Percentiles rank a stretch among this genome's conserved stretches.
These are phyloP conservation scores for Micromys minutus DNA, from an alignment of 2,113 vertebrate species.

Conservation along the genomic window DNA sequence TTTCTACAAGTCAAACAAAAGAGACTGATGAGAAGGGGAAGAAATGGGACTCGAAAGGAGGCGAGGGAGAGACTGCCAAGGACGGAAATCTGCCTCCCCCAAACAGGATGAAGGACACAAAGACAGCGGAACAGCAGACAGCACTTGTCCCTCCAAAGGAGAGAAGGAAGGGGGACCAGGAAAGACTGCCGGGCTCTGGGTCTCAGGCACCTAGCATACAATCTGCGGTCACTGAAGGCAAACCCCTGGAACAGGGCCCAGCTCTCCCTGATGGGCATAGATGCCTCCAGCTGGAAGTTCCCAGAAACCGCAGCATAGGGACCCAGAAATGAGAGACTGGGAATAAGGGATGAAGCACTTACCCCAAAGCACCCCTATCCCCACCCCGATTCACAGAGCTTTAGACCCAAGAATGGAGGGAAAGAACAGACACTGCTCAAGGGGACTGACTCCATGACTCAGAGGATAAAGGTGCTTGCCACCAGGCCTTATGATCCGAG, in stretches of 20 bases:
- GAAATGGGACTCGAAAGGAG: constrained; percentile 56
- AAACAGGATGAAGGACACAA: constrained; percentile 59
- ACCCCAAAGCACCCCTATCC: not conserved
- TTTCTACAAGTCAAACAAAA: constrained; percentile 65
- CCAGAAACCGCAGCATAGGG: not conserved
- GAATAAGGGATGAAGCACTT: not conserved
- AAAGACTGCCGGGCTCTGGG: constrained; percentile 1
- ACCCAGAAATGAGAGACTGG: not conserved
- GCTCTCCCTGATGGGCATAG: not conserved
- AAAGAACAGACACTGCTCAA: not conserved
- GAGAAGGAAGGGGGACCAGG: constrained; percentile 40
- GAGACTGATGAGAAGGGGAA: constrained; percentile 56
- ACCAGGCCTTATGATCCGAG: not conserved
- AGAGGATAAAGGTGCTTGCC: not conserved
- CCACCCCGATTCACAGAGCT: not conserved
- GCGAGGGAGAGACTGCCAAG: constrained; percentile 47
- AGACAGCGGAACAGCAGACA: constrained; percentile 37
- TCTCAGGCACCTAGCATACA: not conserved
- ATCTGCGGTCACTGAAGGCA: not conserved
- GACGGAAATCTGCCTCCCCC: constrained; percentile 59
- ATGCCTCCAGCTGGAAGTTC: not conserved
- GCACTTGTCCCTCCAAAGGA: constrained; percentile 11
- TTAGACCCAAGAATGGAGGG: not conserved
- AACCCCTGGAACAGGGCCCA: not conserved
- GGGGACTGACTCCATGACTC: not conserved